Base-by-base conservation (phyloP, 1,140 invertebrate genomes). In the Lasioglossum albipes region DNA sequence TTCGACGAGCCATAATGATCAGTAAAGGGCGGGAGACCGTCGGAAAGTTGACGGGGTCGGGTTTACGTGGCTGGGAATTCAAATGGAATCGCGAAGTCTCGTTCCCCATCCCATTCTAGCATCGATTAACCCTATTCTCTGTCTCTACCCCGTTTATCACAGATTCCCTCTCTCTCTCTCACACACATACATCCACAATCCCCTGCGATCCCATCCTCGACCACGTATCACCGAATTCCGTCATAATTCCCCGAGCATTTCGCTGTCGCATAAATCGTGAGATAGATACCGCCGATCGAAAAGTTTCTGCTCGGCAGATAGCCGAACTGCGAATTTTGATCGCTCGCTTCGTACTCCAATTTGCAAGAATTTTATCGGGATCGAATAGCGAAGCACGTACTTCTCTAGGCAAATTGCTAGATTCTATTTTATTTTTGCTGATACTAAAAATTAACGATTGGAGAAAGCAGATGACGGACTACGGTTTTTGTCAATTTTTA, bases 1-100 rank as follows among this genome's bases (percentile, higher is more conserved):
- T 84, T 84, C 78, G 72, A 81, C 65, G 68, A 59, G 70, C 73
- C 61, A 79, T 59, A 84, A 86, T 74, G 71, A 86, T 87, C 82
- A 22, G 68, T 70, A 73, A 85, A 85, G 64, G 66, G 68, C 67
- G 52, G 42, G 49, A 16, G 52, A 62, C 31, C 62, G 64, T 49
- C 36, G 62, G 66, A 73, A 78, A 75, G 76, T 74, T 76, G 65
- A 20, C 45, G 66, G 59, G 31, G n/a, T 9, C 49, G 57, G 75
- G 73, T 69, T 83, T 79, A 85, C 80, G 61, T 70, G 72, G 54
- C 16, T 45, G 41, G 79, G 59, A 79, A 84, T 86, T 86, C 57
- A 86, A 82, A 86, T 83, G 62, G 71, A 79, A 72, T 74, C 64
- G 80, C 52, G 0, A 78, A 68, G 57, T 71, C 57, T 72, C 71